Evolutionary conservation across 1,140 invertebrate genomes (phyloP).

Genomic region (Saccostrea echinata): DNA sequence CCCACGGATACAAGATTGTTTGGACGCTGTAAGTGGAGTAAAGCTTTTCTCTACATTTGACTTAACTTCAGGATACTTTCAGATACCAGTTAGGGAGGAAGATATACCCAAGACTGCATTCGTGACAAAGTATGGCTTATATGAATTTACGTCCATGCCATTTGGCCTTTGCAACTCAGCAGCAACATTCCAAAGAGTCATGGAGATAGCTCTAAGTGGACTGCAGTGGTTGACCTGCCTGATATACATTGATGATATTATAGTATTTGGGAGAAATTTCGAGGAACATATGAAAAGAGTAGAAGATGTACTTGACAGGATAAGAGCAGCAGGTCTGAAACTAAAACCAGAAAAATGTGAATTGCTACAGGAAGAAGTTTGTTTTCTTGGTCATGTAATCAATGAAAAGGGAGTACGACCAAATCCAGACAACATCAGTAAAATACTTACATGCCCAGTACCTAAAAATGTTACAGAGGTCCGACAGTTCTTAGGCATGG

Average conservation of each 20-base stretch:
- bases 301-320: constrained; percentile 50
- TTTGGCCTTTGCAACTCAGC: constrained; percentile 61
- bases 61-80: constrained; percentile 42
- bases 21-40: constrained; percentile 37
- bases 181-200: constrained; percentile 54
- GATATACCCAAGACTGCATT: constrained; percentile 64
- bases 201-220: constrained; percentile 52
- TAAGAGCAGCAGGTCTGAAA: constrained; percentile 54
- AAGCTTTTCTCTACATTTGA: constrained; percentile 51
- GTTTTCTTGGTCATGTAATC: constrained; percentile 58
- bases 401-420: constrained; percentile 46
- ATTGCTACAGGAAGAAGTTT: constrained; percentile 56
- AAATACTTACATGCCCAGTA: constrained; percentile 52
- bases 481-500: constrained; percentile 56
- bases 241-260: constrained; percentile 65
- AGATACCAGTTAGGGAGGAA: constrained; percentile 42
- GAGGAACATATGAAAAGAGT: constrained; percentile 53
- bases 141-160: constrained; percentile 59
- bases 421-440: constrained; percentile 45
- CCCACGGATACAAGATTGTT: constrained; percentile 46
- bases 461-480: constrained; percentile 56
- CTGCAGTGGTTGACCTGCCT: constrained; percentile 51
- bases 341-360: constrained; percentile 59
- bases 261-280: constrained; percentile 52
- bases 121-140: constrained; percentile 52